Conservation (phyloP, 2,888 invertebrate species). For the Orthosia incerta region DNA sequence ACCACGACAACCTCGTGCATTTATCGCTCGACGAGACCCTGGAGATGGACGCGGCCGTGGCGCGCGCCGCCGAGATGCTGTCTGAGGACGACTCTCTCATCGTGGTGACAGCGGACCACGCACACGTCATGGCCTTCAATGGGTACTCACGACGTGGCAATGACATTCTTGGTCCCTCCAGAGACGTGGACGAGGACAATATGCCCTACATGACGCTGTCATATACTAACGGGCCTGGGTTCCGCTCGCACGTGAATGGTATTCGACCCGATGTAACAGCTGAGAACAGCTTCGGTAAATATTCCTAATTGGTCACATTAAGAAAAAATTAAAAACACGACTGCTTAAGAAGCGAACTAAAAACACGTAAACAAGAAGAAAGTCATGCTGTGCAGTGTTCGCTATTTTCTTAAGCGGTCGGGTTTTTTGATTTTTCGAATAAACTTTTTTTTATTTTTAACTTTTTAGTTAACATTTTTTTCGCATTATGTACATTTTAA, state of each 20-base stretch:
- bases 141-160: constrained; percentile 92
- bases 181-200: constrained; percentile 13
- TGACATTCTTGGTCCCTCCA: constrained; percentile 70
- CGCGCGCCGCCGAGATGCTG: constrained; percentile 84
- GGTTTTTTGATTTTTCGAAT: no score
- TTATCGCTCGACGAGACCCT: constrained; percentile 93
- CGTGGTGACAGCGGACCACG: constrained; percentile 94
- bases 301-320: neutral
- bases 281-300: constrained; percentile 48
- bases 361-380: no score
- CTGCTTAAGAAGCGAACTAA: no score
- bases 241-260: constrained; percentile 40
- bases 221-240: constrained; percentile 90
- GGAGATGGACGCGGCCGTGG: constrained; percentile 91
- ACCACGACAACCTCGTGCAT: constrained; percentile 90
- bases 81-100: constrained; percentile 92
- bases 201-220: constrained; percentile 90
- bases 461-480: no score
- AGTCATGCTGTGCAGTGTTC: no score
- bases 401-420: no score
- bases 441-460: no score
- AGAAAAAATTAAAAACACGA: no score
- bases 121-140: constrained; percentile 93
- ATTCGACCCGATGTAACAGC: constrained; percentile 47
- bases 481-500: no score